phyloP scores from a whole-genome alignment of 2,797 vertebrate species.

The Brotula barbata region DNA sequence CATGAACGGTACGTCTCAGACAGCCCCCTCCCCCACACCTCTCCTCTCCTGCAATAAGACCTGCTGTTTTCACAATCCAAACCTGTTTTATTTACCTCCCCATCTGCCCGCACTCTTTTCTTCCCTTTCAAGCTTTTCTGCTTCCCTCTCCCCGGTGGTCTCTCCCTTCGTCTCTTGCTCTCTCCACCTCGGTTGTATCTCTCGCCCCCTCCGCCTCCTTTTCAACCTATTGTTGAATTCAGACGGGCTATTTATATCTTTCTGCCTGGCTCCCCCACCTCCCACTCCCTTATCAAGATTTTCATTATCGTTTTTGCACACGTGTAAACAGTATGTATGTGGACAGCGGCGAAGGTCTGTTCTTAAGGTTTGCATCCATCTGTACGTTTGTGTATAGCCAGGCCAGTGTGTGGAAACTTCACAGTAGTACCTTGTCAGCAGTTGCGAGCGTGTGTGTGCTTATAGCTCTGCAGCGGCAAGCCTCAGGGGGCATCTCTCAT shows the following conservation, averaged over 20 bases:
- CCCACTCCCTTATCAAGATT: conserved; percentile 68
- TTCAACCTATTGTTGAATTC: conserved; percentile 69
- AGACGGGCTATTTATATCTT: conserved; percentile 78
- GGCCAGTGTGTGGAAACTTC: too few species aligned
- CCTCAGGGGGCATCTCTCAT: background rate
- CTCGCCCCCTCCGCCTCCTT: conserved; percentile 15
- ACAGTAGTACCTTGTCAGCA: too few species aligned
- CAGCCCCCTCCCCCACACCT: conserved; percentile 4
- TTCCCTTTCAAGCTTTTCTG: background rate
- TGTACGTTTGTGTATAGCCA: too few species aligned
- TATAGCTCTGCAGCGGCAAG: too few species aligned
- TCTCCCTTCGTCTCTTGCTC: conserved; percentile 11
- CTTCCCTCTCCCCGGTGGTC: background rate
- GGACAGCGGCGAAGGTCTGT: conserved; percentile 20
- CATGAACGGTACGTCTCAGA: conserved; percentile 30
- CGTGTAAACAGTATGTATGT: conserved; percentile 34
- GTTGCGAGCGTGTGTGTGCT: conserved; percentile 5
- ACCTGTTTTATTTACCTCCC: conserved; percentile 34
- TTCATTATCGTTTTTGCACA: conserved; percentile 64
- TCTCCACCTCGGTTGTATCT: conserved; percentile 20
- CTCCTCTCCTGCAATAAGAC: conserved; percentile 30
- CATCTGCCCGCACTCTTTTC: conserved; percentile 1
- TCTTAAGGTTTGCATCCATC: conserved; percentile 3
- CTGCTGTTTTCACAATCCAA: conserved; percentile 33
- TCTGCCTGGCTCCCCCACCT: conserved; percentile 69